A percentile compares a stretch with the other conserved stretches of the same genome.
phyloP scores from a whole-genome alignment of 2,113 vertebrate species.

The Zapornia atra region DNA sequence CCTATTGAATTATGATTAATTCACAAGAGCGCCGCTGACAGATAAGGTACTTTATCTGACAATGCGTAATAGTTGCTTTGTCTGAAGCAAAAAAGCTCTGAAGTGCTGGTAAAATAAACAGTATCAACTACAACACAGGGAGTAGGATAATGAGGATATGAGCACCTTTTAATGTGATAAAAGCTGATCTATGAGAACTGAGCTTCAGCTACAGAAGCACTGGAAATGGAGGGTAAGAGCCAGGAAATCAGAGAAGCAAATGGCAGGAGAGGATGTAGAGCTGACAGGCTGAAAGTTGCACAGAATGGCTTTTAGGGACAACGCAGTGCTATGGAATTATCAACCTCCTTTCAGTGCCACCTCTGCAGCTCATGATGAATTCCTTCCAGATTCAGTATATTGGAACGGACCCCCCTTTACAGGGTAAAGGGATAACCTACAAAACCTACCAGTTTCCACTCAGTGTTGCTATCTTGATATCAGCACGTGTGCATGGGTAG shows the following conservation, averaged over 20 bases:
- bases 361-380: background rate
- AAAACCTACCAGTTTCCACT: background rate
- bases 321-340: background rate
- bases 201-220: conserved; percentile 56
- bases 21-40: conserved; percentile 86
- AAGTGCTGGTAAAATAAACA: conserved; percentile 83
- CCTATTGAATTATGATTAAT: conserved; percentile 93
- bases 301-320: background rate
- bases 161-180: conserved; percentile 60
- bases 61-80: conserved; percentile 78
- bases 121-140: conserved; percentile 65
- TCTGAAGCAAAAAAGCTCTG: conserved; percentile 77
- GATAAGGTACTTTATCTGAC: conserved; percentile 90
- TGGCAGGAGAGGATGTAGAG: background rate
- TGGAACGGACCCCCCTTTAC: background rate
- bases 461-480: background rate
- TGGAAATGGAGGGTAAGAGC: background rate
- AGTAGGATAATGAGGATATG: conserved; percentile 61
- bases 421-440: background rate
- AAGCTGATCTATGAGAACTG: conserved; percentile 13
- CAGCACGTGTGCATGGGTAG: background rate
- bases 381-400: background rate
- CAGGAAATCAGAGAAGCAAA: background rate
- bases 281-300: background rate
- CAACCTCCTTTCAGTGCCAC: background rate